phyloP scores from a whole-genome alignment of 92 coral and sea anemone species.

The Actinostola sp. region DNA sequence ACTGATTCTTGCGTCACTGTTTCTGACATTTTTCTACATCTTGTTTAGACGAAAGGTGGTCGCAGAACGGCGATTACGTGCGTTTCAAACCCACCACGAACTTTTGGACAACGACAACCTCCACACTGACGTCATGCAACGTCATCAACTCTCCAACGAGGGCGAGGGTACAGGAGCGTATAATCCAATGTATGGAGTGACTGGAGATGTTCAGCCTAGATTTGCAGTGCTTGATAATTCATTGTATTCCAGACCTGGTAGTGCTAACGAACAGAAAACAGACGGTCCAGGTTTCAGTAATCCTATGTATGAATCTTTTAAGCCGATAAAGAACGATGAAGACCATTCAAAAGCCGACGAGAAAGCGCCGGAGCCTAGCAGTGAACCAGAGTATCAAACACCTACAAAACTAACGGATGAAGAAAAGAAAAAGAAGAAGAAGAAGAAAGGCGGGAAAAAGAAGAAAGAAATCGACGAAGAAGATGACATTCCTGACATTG shows the following conservation, averaged over 20 bases:
- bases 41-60: conserved; percentile 30
- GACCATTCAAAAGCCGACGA: conserved; percentile 8
- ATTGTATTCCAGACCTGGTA: conserved; percentile 45
- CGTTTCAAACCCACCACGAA: conserved; percentile 58
- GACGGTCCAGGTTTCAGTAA: conserved; percentile 50
- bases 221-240: conserved; percentile 54
- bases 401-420: conserved; percentile 3
- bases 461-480: neutral
- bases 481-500: conserved; percentile 17
- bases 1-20: too few species aligned
- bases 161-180: conserved; percentile 40
- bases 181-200: conserved; percentile 72
- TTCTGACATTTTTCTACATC: too few species aligned
- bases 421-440: conserved; percentile 31
- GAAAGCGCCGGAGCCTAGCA: neutral
- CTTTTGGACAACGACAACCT: conserved; percentile 21
- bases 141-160: conserved; percentile 72
- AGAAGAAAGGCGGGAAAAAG: neutral
- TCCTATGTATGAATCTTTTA: conserved; percentile 53
- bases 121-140: conserved; percentile 70
- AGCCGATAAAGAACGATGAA: neutral
- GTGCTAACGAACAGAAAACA: neutral
- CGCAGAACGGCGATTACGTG: conserved; percentile 28
- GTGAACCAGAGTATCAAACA: conserved; percentile 38
- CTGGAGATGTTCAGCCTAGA: conserved; percentile 33